These are phyloP conservation scores for Opisthocomus hoazin DNA, from an alignment of 2,113 vertebrate genomes.

Conservation along the genomic window DNA sequence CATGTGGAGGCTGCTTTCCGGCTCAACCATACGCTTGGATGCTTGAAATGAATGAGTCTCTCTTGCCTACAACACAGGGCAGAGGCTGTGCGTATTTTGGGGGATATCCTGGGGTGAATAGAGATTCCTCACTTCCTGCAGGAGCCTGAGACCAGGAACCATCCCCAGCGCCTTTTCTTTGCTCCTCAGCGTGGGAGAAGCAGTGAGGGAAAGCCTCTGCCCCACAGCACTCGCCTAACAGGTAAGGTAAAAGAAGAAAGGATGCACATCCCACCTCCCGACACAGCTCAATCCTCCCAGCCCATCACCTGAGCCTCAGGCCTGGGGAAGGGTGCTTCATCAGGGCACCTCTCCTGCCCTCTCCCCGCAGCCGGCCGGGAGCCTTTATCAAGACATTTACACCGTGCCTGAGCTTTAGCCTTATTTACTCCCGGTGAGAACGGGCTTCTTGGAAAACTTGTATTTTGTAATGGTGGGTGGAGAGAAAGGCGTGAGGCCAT, in stretches of 20 bases:
- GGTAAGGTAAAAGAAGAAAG: background rate
- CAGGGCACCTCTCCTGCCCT: background rate
- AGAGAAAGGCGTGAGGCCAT: fast-evolving
- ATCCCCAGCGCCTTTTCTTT: background rate
- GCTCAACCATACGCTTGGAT: too few relatives aligned
- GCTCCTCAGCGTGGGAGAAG: fast-evolving
- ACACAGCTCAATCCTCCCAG: background rate
- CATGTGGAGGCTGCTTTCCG: background rate
- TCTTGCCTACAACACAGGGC: background rate
- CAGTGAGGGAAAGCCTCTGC: background rate
- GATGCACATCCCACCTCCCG: background rate
- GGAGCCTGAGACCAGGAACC: background rate
- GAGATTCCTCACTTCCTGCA: background rate
- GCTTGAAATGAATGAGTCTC: background rate
- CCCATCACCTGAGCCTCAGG: background rate
- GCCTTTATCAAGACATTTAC: background rate
- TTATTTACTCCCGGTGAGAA: too few relatives aligned
- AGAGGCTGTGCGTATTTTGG: background rate
- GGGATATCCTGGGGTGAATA: fast-evolving
- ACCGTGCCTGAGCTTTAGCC: too few relatives aligned
- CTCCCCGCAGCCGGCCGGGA: background rate
- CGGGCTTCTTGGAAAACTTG: background rate
- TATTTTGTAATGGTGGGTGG: background rate
- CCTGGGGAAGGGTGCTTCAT: background rate
- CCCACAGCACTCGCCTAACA: background rate